Percentiles rank a stretch among this genome's conserved stretches.
Conservation (phyloP, 2,888 invertebrate genomes). For the Tetragnatha montana region DNA sequence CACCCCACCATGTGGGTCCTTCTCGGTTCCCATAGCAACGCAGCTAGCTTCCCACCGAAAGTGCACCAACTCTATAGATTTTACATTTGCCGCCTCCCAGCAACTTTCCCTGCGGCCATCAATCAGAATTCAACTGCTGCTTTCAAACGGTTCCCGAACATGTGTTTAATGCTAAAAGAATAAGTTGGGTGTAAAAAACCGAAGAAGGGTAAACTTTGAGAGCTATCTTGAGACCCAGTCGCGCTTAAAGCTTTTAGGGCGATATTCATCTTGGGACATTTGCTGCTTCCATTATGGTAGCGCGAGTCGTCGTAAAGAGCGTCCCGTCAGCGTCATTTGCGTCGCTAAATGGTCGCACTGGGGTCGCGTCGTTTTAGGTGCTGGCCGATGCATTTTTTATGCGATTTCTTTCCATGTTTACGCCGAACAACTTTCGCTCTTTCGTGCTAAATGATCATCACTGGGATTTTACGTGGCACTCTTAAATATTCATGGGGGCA, state of each 20-base stretch:
- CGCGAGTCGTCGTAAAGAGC: constrained; percentile 48
- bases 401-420: constrained; percentile 43
- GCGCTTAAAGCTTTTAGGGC: constrained; percentile 61
- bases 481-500: constrained; percentile 41
- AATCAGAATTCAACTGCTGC: neutral
- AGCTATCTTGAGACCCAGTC: constrained; percentile 36
- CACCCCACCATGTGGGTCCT: no score
- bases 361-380: constrained; percentile 11
- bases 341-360: constrained; percentile 47
- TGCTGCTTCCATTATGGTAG: constrained; percentile 36
- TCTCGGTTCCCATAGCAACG: neutral
- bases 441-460: constrained; percentile 34
- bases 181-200: constrained; percentile 40
- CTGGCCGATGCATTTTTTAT: constrained; percentile 37
- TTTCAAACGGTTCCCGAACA: constrained; percentile 29
- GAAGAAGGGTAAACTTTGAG: constrained; percentile 36
- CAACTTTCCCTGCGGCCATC: constrained; percentile 9
- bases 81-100: neutral
- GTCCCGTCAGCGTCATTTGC: constrained; percentile 52
- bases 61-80: neutral
- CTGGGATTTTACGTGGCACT: constrained; percentile 19
- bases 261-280: constrained; percentile 22
- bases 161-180: constrained; percentile 55
- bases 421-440: constrained; percentile 25
- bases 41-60: neutral